Evolutionary conservation across 2,888 invertebrate genomes (phyloP), one percentile per base, ranked within the genome.

Genomic region (Drosophila borealis): DNA sequence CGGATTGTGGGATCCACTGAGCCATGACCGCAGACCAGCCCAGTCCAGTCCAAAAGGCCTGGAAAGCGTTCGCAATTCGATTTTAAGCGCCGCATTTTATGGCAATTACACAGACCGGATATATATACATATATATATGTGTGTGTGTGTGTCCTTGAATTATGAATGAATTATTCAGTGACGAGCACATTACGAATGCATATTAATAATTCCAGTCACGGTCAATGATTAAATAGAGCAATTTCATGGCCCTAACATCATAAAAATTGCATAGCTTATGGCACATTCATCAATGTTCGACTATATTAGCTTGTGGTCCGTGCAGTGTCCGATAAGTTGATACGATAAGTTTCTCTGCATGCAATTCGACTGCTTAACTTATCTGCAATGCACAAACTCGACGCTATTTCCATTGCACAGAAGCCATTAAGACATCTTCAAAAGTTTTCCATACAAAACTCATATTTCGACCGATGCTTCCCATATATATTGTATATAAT

Each of bases 141-240:
- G 14, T 1, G 13, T 39, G n/a, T 21, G 21, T 25, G 25, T 25
- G 25, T 25, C 25, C 25, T 25, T 25, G 25, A n/a, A n/a, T n/a
- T n/a, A n/a, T 25, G 17, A 37, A 14, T 46, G 37, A 48, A 57
- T 56, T 50, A 77, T 66, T 56, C 48, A 64, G 66, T 50, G 64
- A 62, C 51, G 50, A 56, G 41, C 57, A 13, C 72, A 56, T 8
- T 29, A 68, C 73, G 51, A 77, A 70, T 68, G 56, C 74, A 74
- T 73, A 73, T 80, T 69, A 68, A 83, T 67, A 59, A 65, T 62
- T 64, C 67, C 50, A 33, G 81, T 62, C 74, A 70, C 48, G 69
- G 64, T 36, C 39, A 13, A 41, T 62, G 57, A 54, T 65, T 66
- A 64, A 64, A 51, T 75, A 48, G 53, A 54, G 9, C 53, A 56